Evolutionary conservation across 1,140 invertebrate species (phyloP).

Genomic region (Bombus huntii): DNA sequence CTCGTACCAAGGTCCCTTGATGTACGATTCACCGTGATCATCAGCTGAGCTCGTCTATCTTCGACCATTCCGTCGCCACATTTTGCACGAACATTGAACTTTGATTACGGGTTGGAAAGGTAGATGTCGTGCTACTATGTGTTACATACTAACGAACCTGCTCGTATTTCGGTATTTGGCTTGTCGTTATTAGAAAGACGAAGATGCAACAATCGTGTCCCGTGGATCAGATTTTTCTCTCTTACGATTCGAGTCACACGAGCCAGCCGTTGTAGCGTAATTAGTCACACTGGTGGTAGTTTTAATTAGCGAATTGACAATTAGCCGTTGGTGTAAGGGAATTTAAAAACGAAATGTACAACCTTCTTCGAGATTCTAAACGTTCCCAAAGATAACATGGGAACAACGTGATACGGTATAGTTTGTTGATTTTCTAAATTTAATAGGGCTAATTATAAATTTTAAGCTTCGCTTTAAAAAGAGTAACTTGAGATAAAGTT

Average conservation of each 20-base stretch:
- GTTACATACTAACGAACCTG: constrained; percentile 44
- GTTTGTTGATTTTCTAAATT: no score
- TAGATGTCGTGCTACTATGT: constrained; percentile 21
- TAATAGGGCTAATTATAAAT: neutral
- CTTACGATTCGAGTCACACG: neutral
- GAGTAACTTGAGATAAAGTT: neutral
- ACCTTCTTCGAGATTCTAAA: neutral
- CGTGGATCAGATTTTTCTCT: neutral
- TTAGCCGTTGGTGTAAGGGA: neutral
- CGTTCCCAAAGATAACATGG: neutral
- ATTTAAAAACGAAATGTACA: neutral
- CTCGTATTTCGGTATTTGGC: constrained; percentile 10
- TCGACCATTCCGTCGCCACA: constrained; percentile 12
- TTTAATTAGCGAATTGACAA: neutral
- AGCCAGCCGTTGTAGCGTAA: neutral
- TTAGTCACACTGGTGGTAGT: neutral
- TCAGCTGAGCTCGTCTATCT: constrained; percentile 36
- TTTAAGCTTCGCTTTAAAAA: neutral
- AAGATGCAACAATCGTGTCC: neutral
- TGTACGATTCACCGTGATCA: constrained; percentile 30
- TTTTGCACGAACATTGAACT: constrained; percentile 54
- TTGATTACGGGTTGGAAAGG: constrained; percentile 41
- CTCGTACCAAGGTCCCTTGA: neutral
- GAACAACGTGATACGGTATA: neutral
- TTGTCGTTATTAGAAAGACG: neutral